Base-by-base conservation (phyloP, 2,888 invertebrate species). In the Amphiduros pacificus region DNA sequence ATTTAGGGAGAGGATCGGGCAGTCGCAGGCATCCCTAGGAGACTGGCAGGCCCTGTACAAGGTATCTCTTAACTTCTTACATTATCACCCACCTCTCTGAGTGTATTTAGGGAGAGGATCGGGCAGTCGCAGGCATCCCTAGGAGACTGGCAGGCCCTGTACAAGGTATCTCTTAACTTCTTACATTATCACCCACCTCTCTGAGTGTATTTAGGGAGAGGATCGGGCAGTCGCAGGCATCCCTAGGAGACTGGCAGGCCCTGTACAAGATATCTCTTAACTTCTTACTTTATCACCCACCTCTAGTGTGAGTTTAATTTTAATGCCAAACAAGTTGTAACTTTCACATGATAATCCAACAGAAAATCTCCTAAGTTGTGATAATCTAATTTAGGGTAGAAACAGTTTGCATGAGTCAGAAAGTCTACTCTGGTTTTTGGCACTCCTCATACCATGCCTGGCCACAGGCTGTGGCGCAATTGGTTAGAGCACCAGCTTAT, bases 31-130 rank as follows among this genome's bases (percentile, higher is more conserved):
- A 0, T 86, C 87, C 55, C 81, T 87, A 2, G 85, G 84, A 53
- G 89, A 90, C 67, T 91, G 91, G 91, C 87, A 88, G 74, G 86
- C 86, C 2, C 82, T 91, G 1, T 89, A 90, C 73, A 88, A 88
- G 79, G 90, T 90, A 81, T 82, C n/a, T 32, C 4, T 52, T 27
- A 9, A 17, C 26, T n/a, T 52, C 26, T 11, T 27, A 26, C 24
- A 24, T n/a, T 52, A 17, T 52, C 53, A 26, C 53, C 26, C 53
- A 26, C n/a, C n/a, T n/a, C n/a, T n/a, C n/a, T n/a, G n/a, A n/a
- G n/a, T n/a, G n/a, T n/a, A n/a, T n/a, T n/a, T n/a, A n/a, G n/a
- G n/a, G n/a, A n/a, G 0, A 88, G 88, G 80, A 87, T 91, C 68
- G 86, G 87, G 67, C 86, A 87, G 28, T 82, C 88, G 0, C 87